Evolutionary conservation across 1,140 invertebrate species (phyloP), one percentile per base, ranked within the genome.

Genomic region (Danaus melanippus): DNA sequence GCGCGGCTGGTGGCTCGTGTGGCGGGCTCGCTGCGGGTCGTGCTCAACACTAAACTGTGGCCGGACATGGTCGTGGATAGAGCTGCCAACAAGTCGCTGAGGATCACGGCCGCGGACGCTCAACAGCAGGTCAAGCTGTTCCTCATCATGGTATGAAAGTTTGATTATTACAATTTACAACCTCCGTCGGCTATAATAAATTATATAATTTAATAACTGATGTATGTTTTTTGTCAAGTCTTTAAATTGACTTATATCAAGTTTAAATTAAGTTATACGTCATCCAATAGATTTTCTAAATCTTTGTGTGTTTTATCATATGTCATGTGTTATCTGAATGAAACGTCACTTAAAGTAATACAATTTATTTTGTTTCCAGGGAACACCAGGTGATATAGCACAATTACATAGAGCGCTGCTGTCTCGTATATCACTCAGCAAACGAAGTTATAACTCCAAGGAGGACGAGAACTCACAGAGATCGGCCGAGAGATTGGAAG

Each of bases 21-120:
- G 10, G 90, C 94, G 12, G 97, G 97, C 11, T 96, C 93, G 60
- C 90, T 97, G 52, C 90, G 96, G 60, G 91, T 98, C 50, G 92
- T 98, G 67, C 88, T 99, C 10, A 99, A 98, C 81, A 97, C 97
- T 17, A 97, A 97, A 88, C 90, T 96, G 42, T 98, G 96, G 95
- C 90, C 94, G 4, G 96, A 93, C 43, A 98, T 98, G 97, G 92
- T 93, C 7, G 92, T 95, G 2, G 95, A 98, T 70, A 90, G 92
- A 59, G 93, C 96, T 1, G 95, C 93, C 73, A 89, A 90, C 46
- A 98, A 97, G 88, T 96, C 94, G 63, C 88, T 98, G 9, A 89
- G 96, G 47, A 88, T 98, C 56, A 98, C 96, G 2, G 97, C 95
- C 0, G 92, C 95, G 71, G 96, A 98, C 74, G 90, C 91, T 11